Conservation (phyloP, 2,888 invertebrate genomes). For the Patella caerulea region DNA sequence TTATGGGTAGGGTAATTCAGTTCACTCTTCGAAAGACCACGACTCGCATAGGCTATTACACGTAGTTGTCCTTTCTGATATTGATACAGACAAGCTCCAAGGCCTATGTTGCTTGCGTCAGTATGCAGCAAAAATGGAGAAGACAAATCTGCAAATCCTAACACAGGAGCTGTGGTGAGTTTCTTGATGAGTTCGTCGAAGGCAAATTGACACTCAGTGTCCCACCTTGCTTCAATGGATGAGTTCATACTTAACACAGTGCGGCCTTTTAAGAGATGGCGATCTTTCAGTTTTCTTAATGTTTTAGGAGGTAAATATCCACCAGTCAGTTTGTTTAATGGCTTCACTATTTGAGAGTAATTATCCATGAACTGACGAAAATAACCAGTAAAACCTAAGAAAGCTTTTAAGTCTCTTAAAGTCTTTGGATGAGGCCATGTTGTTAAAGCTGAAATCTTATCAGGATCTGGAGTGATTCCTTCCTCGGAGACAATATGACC, state of each 20-base stretch:
- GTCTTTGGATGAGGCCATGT: not conserved
- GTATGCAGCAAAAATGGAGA: not conserved
- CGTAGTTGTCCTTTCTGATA: conserved; percentile 23
- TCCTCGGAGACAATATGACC: not conserved
- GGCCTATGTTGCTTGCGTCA: not conserved
- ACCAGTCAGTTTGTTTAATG: not conserved
- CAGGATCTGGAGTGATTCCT: conserved; percentile 1
- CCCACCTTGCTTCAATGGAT: not conserved
- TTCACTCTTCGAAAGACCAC: conserved; percentile 31
- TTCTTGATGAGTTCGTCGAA: not conserved
- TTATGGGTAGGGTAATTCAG: conserved; percentile 34
- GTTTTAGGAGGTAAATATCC: not conserved
- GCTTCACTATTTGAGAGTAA: conserved; percentile 8
- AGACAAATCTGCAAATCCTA: not conserved
- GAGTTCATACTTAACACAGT: not conserved
- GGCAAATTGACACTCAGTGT: not conserved
- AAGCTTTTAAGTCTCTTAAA: not conserved
- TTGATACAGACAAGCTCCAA: conserved; percentile 36
- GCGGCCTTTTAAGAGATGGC: not conserved
- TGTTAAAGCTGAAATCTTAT: not conserved
- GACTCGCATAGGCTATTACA: conserved; percentile 41
- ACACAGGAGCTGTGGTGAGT: not conserved
- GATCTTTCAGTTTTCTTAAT: not conserved
- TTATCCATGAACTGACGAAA: not conserved
- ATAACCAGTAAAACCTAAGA: not conserved